phyloP scores from a whole-genome alignment of 1,140 invertebrate species.

The Chrysomallon squamiferum region DNA sequence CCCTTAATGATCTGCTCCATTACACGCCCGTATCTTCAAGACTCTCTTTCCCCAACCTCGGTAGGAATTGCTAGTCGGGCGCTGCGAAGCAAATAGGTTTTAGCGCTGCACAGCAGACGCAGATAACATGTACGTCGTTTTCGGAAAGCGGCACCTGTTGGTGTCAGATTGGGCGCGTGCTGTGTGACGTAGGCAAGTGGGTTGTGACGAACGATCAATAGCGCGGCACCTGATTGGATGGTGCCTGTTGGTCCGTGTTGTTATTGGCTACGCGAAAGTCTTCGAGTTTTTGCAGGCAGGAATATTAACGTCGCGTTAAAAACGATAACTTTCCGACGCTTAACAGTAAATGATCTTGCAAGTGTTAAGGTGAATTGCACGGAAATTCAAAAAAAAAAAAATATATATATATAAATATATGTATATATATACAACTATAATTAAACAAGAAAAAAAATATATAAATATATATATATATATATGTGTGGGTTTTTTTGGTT shows the following conservation, averaged over 20 bases:
- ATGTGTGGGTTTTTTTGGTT: no score
- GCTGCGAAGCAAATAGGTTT: neutral
- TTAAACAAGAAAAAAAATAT: no score
- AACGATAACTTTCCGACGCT: neutral
- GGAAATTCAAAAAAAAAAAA: neutral
- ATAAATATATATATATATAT: no score
- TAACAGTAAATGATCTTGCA: neutral
- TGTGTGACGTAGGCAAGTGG: slow-evolving; percentile 1
- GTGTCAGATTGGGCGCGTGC: slow-evolving; percentile 5
- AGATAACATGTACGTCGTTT: neutral
- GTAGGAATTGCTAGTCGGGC: neutral
- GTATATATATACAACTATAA: neutral
- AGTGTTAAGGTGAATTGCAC: neutral
- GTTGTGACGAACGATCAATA: neutral
- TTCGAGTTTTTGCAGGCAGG: neutral
- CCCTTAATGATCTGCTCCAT: neutral
- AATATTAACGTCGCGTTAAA: neutral
- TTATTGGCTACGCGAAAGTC: neutral
- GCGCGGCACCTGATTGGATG: slow-evolving; percentile 6
- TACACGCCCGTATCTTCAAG: neutral
- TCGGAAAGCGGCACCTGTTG: neutral
- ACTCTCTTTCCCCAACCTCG: neutral
- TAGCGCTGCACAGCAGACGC: neutral
- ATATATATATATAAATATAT: neutral
- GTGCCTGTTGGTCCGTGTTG: neutral